Base-by-base conservation (phyloP, 2,888 invertebrate species). In the Nymphalis urticae region DNA sequence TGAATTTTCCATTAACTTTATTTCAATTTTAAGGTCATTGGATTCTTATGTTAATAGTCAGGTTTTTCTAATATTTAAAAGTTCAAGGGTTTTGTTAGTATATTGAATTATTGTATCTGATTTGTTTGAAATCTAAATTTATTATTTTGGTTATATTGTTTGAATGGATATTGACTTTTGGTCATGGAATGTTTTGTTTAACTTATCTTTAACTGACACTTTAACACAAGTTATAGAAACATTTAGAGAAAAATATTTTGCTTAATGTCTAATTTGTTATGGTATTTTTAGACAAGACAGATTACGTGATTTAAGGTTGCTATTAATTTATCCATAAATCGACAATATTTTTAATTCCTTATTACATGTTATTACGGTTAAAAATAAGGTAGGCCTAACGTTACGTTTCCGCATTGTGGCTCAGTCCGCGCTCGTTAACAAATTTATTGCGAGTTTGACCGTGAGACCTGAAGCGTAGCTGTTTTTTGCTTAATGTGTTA, bases 371-470 rank as follows among this genome's bases (percentile, higher is more conserved):
- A 54, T 67, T 68, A 63, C 58, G 61, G 65, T 63, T 60, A 65
- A 69, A 68, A 71, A 59, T 68, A 61, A 84, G 82, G 82, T 84
- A 84, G 86, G 75, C 75, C 73, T 72, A 74, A 74, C 68, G 74
- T 72, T 71, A 72, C 76, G 80, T 81, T 89, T 89, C 89, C 89
- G 88, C 82, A 82, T 88, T 79, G 79, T 74, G 67, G 66, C 53
- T 65, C 47, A 74, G 74, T 72, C 82, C 71, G 72, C 80, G 80
- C 81, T 83, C 86, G 83, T 86, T 87, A 85, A 86, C 87, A 87
- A 82, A 89, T 91, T 85, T 91, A 90, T 89, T 86, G 89, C 89
- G 80, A 84, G 86, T 88, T 88, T 89, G 91, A 85, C 92, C 91
- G 88, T 91, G 92, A 92, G 91, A 90, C 80, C 82, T 85, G 83